These are phyloP conservation scores for Lutraria rhynchaena DNA, from an alignment of 1,140 invertebrate species.

Conservation along the genomic window DNA sequence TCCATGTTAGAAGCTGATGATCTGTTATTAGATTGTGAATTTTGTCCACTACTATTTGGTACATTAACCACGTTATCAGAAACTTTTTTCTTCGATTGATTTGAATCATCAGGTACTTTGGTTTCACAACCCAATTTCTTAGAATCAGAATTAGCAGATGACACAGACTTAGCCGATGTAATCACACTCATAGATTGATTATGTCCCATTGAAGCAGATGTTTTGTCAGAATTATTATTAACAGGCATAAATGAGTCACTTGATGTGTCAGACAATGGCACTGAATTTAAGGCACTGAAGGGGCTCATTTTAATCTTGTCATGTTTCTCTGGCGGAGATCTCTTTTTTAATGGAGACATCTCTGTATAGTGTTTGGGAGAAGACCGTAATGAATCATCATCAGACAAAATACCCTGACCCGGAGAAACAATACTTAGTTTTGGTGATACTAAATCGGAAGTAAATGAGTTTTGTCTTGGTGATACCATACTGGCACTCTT, in stretches of 20 bases:
- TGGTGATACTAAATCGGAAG: conserved; percentile 61
- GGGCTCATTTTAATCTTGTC: conserved; percentile 40
- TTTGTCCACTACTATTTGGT: neutral
- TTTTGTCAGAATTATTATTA: conserved; percentile 1
- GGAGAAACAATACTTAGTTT: conserved; percentile 63
- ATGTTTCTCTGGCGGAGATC: conserved; percentile 30
- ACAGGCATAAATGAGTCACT: neutral
- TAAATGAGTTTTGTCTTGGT: conserved; percentile 24
- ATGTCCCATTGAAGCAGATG: neutral
- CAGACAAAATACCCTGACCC: conserved; percentile 21
- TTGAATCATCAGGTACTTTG: conserved; percentile 1
- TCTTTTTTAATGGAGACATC: conserved; percentile 50
- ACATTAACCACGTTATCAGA: conserved; percentile 11
- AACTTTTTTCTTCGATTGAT: conserved; percentile 9
- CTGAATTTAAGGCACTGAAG: conserved; percentile 45
- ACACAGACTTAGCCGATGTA: conserved; percentile 27
- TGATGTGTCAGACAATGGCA: conserved; percentile 20
- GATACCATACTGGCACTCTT: conserved; percentile 24
- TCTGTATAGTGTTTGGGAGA: conserved; percentile 45
- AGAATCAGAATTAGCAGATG: neutral
- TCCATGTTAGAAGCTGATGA: conserved; percentile 16
- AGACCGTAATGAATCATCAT: conserved; percentile 29
- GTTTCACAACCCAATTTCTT: conserved; percentile 9
- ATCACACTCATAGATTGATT: conserved; percentile 20
- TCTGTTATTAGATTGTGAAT: conserved; percentile 1